phyloP scores from a whole-genome alignment of 2,797 vertebrate species.

The Xenopus petersii region DNA sequence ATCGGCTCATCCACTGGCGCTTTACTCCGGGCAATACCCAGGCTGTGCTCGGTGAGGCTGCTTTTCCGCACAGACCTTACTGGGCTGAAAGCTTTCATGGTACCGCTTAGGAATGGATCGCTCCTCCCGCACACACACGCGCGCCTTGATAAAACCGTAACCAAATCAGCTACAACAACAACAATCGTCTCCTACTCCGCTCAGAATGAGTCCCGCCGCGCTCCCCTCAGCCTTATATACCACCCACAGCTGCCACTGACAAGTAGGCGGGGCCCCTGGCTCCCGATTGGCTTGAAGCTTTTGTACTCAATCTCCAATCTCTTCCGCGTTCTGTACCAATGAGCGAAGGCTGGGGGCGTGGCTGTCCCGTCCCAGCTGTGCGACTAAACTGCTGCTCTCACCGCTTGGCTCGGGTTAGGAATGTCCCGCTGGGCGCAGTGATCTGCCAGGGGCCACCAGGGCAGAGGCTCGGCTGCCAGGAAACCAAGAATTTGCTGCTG shows the following conservation, averaged over 20 bases:
- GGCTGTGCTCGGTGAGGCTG: slow-evolving; percentile 82
- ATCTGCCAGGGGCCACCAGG: no score
- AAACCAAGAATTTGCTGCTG: no score
- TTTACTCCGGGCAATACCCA: slow-evolving; percentile 94
- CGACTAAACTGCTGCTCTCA: slow-evolving; percentile 61
- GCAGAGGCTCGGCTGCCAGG: no score
- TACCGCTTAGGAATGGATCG: not conserved
- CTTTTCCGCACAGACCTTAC: slow-evolving; percentile 87
- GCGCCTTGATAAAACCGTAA: not conserved
- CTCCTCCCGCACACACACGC: accelerated
- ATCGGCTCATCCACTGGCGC: slow-evolving; percentile 92
- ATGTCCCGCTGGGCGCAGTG: no score
- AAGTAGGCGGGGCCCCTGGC: slow-evolving; percentile 44
- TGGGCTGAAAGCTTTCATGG: slow-evolving; percentile 97
- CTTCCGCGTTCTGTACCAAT: slow-evolving; percentile 76
- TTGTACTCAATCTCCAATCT: slow-evolving; percentile 3
- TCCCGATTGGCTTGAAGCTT: slow-evolving; percentile 66
- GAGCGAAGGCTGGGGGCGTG: slow-evolving; percentile 56
- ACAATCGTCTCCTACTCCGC: not conserved
- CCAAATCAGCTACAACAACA: slow-evolving; percentile 10
- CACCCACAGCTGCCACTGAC: slow-evolving; percentile 53
- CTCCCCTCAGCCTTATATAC: slow-evolving; percentile 69
- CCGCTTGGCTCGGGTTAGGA: no score
- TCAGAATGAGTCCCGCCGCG: slow-evolving; percentile 38
- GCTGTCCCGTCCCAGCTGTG: slow-evolving; percentile 67